Percentiles rank a stretch among this genome's conserved stretches.
Evolutionary conservation across 2,888 invertebrate species (phyloP).

Genomic region (Leptodirus hochenwartii): DNA sequence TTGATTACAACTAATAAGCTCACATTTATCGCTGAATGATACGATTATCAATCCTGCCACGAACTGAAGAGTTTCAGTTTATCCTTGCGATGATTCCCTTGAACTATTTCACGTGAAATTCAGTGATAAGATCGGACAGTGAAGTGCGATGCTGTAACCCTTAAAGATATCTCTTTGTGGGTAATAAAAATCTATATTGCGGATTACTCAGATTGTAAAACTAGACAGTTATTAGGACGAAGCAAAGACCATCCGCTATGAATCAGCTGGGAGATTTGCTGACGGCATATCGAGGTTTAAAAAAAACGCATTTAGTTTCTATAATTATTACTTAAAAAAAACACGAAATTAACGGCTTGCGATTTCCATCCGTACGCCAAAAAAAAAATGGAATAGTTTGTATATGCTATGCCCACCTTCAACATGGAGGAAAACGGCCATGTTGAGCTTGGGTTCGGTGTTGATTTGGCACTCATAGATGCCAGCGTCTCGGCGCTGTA

Average conservation of each 20-base stretch:
- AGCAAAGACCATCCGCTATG: constrained; percentile 46
- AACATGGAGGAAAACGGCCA: constrained; percentile 60
- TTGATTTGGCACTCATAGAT: constrained; percentile 82
- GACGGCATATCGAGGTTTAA: too few species aligned
- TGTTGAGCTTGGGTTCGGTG: constrained; percentile 76
- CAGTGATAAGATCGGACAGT: constrained; percentile 37
- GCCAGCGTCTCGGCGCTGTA: constrained; percentile 67
- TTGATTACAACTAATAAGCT: constrained; percentile 34
- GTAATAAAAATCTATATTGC: constrained; percentile 54
- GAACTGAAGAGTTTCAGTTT: constrained; percentile 58
- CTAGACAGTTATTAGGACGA: constrained; percentile 40
- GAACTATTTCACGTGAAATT: constrained; percentile 39
- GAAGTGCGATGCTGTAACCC: constrained; percentile 42
- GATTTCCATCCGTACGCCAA: not conserved
- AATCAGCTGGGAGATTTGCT: constrained; percentile 57
- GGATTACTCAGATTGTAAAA: constrained; percentile 52
- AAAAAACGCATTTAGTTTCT: too few species aligned
- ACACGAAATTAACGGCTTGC: not conserved
- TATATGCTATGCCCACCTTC: constrained; percentile 45
- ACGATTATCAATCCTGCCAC: constrained; percentile 58
- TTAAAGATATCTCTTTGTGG: constrained; percentile 55
- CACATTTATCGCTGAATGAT: constrained; percentile 69
- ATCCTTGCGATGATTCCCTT: constrained; percentile 55
- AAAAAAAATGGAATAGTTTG: constrained; percentile 4
- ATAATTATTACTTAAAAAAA: not conserved